Percentiles rank a stretch among this genome's conserved stretches.
Evolutionary conservation across 2,888 invertebrate species (phyloP).

Genomic region (Mimas tiliae): DNA sequence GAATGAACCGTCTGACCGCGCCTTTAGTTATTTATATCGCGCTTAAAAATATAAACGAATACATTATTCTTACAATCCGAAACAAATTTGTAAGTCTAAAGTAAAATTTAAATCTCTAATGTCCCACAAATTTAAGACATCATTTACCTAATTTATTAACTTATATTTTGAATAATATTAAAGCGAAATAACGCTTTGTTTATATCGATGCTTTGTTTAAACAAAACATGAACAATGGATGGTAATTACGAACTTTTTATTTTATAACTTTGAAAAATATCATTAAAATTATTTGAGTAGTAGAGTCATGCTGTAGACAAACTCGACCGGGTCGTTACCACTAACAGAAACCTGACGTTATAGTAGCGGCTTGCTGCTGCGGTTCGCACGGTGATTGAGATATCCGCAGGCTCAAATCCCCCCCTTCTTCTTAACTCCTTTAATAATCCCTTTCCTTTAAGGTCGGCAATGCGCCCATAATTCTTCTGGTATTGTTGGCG

Average conservation of each 20-base stretch:
- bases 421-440: too few relatives aligned
- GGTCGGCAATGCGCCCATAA: too few relatives aligned
- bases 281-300: too few relatives aligned
- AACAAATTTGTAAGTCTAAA: slow-evolving; percentile 2
- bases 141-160: not conserved
- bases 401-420: too few relatives aligned
- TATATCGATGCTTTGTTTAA: not conserved
- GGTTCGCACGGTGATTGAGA: too few relatives aligned
- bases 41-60: not conserved
- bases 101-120: not conserved
- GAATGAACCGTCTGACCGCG: too few relatives aligned
- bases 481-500: too few relatives aligned
- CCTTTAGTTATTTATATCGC: not conserved
- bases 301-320: too few relatives aligned
- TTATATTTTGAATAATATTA: not conserved
- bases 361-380: too few relatives aligned
- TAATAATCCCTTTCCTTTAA: too few relatives aligned
- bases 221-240: not conserved
- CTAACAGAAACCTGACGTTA: too few relatives aligned
- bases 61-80: not conserved
- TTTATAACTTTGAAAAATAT: not conserved
- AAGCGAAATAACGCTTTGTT: not conserved
- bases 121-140: not conserved
- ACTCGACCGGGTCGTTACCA: too few relatives aligned
- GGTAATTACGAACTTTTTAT: not conserved